Evolutionary conservation across 2,797 vertebrate species (phyloP).

Genomic region (Momotus momota): DNA sequence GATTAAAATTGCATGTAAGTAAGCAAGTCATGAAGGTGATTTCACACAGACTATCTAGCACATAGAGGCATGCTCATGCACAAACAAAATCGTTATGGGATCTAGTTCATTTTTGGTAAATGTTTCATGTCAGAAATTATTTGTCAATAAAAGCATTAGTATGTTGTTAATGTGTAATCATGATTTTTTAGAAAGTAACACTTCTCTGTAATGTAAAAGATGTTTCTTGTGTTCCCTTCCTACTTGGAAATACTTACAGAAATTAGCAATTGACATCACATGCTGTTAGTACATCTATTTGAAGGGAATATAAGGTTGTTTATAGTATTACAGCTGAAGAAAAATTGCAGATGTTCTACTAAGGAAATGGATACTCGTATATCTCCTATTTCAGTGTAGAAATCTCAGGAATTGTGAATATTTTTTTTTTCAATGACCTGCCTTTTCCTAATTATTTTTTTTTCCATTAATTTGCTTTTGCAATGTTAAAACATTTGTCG

Average conservation of each 20-base stretch:
- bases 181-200: conserved; percentile 20
- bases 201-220: background rate
- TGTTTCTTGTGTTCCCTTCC: background rate
- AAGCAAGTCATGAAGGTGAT: background rate
- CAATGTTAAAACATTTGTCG: background rate
- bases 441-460: background rate
- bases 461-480: background rate
- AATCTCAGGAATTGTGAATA: background rate
- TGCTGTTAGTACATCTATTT: background rate
- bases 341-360: background rate
- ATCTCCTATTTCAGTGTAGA: background rate
- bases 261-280: background rate
- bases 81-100: background rate
- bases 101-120: background rate
- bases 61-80: rapidly evolving
- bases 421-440: background rate
- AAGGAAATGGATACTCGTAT: background rate
- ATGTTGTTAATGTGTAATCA: background rate
- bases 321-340: background rate
- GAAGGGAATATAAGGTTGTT: background rate
- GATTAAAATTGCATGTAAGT: background rate
- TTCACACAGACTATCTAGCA: background rate
- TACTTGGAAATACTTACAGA: background rate
- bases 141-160: background rate
- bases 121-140: background rate